Conservation (phyloP, 2,888 invertebrate species). For the Phasia obesa region DNA sequence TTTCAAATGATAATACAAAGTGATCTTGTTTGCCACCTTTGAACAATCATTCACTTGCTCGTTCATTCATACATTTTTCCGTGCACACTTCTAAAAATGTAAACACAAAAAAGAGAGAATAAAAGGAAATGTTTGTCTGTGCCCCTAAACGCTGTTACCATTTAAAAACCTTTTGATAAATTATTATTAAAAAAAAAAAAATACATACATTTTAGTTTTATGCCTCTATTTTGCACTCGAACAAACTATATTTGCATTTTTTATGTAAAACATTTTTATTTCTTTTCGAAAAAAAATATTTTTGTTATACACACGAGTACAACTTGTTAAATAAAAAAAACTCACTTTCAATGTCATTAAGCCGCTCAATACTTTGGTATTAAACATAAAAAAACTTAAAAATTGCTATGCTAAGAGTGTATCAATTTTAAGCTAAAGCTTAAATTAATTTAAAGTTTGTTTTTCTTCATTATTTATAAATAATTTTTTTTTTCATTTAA, state of each 20-base stretch:
- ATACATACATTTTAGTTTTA: background rate
- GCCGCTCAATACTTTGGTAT: constrained; percentile 42
- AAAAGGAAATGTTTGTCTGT: constrained; percentile 2
- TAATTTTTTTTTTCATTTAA: background rate
- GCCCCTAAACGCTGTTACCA: background rate
- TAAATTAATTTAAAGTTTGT: constrained; percentile 50
- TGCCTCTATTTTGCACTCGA: too few relatives aligned
- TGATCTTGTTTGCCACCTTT: constrained; percentile 16
- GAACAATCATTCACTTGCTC: background rate
- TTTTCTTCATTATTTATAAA: constrained; percentile 11
- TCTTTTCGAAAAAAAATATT: background rate
- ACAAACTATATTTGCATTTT: too few relatives aligned
- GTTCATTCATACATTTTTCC: constrained; percentile 2
- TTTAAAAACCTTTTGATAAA: constrained; percentile 13
- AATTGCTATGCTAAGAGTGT: constrained; percentile 51
- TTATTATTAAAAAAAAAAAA: background rate
- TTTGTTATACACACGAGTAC: background rate
- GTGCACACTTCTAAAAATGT: background rate
- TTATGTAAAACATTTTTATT: background rate
- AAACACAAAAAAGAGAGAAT: constrained; percentile 21
- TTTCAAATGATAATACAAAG: constrained; percentile 1
- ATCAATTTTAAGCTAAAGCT: constrained; percentile 46
- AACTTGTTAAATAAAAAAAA: constrained; percentile 34
- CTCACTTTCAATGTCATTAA: constrained; percentile 64
- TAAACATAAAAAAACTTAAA: background rate